Evolutionary conservation across 2,888 invertebrate species (phyloP).

Genomic region (Ophion costatus): DNA sequence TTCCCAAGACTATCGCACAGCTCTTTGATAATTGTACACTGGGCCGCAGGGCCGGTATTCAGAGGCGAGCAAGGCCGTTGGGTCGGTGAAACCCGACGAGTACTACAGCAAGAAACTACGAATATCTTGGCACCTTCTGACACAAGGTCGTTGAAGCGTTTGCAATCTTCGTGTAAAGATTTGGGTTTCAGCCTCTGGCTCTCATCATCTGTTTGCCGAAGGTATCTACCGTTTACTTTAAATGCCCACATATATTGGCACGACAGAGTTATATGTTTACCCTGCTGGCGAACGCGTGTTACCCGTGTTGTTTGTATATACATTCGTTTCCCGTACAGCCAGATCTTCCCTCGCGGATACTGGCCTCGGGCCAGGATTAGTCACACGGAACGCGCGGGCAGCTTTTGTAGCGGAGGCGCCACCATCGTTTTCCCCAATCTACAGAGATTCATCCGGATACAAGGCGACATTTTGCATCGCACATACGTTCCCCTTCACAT

Average conservation of each 20-base stretch:
- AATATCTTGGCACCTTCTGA: not conserved
- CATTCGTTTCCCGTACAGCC: constrained; percentile 31
- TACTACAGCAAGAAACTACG: not conserved
- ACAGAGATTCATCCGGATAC: constrained; percentile 20
- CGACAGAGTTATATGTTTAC: constrained; percentile 48
- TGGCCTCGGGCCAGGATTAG: constrained; percentile 74
- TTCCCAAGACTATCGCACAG: too few relatives aligned
- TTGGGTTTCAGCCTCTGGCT: not conserved
- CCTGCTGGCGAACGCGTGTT: constrained; percentile 49
- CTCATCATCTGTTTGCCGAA: constrained; percentile 10
- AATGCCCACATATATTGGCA: constrained; percentile 33
- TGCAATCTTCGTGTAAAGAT: constrained; percentile 9
- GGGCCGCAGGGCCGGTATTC: too few relatives aligned
- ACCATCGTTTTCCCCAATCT: not conserved
- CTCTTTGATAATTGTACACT: too few relatives aligned
- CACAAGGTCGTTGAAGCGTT: not conserved
- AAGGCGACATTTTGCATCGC: constrained; percentile 18
- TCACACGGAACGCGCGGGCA: constrained; percentile 68
- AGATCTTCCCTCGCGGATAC: constrained; percentile 52
- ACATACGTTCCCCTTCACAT: constrained; percentile 41
- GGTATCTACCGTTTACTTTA: constrained; percentile 32
- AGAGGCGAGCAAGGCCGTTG: too few relatives aligned
- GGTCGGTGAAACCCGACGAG: not conserved
- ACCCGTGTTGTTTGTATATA: constrained; percentile 43
- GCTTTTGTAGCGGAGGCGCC: constrained; percentile 50